Conservation (phyloP, 1,140 invertebrate genomes). For the Pachypeltis micranthus region DNA sequence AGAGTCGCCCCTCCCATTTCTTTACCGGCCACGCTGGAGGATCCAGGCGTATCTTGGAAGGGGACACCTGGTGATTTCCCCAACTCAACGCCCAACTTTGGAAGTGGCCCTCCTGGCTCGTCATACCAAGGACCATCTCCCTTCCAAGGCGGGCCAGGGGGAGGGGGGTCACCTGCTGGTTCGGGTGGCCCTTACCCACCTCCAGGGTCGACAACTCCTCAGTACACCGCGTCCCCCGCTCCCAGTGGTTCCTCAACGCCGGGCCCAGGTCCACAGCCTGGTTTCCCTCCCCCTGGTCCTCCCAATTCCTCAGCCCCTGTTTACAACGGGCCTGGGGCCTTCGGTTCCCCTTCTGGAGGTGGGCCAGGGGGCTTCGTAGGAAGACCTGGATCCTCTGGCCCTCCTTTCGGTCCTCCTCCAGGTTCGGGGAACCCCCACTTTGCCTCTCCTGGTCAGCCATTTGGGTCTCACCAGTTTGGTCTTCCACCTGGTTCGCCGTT, state of each 20-base stretch:
- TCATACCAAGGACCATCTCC: slow-evolving; percentile 45
- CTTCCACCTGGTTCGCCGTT: slow-evolving; percentile 58
- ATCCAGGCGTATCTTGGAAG: slow-evolving; percentile 53
- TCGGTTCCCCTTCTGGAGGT: slow-evolving; percentile 51
- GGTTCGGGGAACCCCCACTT: slow-evolving; percentile 51
- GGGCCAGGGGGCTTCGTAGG: slow-evolving; percentile 49
- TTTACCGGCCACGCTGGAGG: slow-evolving; percentile 54
- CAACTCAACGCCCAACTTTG: slow-evolving; percentile 42
- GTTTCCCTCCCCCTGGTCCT: slow-evolving; percentile 48
- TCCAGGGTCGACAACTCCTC: slow-evolving; percentile 54
- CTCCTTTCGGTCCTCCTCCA: slow-evolving; percentile 46
- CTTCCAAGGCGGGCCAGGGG: slow-evolving; percentile 48
- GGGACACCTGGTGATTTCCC: slow-evolving; percentile 48
- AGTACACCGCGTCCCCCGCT: slow-evolving; percentile 61
- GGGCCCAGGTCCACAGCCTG: slow-evolving; percentile 47
- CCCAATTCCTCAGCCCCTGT: slow-evolving; percentile 47
- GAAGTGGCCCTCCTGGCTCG: slow-evolving; percentile 37
- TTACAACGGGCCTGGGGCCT: slow-evolving; percentile 53
- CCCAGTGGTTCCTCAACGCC: slow-evolving; percentile 63
- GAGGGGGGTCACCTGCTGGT: slow-evolving; percentile 50
- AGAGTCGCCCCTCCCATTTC: slow-evolving; percentile 44
- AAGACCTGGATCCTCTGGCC: slow-evolving; percentile 53
- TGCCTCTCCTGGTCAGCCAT: slow-evolving; percentile 47
- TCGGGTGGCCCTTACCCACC: slow-evolving; percentile 47
- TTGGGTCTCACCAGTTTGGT: slow-evolving; percentile 49